phyloP scores from a whole-genome alignment of 2,888 invertebrate genomes.

The Autographa gamma region DNA sequence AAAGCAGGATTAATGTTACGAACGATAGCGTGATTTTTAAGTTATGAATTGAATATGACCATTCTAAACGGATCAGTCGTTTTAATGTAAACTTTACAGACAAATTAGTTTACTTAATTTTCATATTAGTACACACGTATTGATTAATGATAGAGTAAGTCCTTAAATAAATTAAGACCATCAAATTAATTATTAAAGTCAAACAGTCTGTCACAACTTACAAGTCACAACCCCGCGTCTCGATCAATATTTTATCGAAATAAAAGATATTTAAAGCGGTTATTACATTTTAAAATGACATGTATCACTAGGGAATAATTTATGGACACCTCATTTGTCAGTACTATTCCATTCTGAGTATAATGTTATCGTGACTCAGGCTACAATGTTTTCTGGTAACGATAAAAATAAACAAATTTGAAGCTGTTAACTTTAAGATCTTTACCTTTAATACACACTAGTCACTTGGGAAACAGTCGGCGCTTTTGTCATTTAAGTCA shows the following conservation, averaged over 20 bases:
- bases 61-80: too few relatives aligned
- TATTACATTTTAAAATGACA: not conserved
- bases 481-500: too few relatives aligned
- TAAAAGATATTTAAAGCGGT: constrained; percentile 1
- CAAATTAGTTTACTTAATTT: not conserved
- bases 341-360: not conserved
- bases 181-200: not conserved
- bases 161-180: not conserved
- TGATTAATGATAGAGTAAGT: not conserved
- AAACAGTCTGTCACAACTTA: not conserved
- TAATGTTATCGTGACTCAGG: not conserved
- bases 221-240: not conserved
- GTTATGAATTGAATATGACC: too few relatives aligned
- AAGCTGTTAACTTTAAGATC: too few relatives aligned
- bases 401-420: not conserved
- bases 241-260: not conserved
- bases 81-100: too few relatives aligned
- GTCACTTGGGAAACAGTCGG: too few relatives aligned
- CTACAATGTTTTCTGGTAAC: not conserved
- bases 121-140: not conserved
- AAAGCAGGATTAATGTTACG: too few relatives aligned
- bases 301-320: constrained; percentile 14
- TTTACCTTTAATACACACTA: too few relatives aligned
- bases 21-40: too few relatives aligned
- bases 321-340: constrained; percentile 23